Evolutionary conservation across 2,113 vertebrate genomes (phyloP), one percentile per base, ranked within the genome.

Genomic region (Periophthalmodon schlosseri): DNA sequence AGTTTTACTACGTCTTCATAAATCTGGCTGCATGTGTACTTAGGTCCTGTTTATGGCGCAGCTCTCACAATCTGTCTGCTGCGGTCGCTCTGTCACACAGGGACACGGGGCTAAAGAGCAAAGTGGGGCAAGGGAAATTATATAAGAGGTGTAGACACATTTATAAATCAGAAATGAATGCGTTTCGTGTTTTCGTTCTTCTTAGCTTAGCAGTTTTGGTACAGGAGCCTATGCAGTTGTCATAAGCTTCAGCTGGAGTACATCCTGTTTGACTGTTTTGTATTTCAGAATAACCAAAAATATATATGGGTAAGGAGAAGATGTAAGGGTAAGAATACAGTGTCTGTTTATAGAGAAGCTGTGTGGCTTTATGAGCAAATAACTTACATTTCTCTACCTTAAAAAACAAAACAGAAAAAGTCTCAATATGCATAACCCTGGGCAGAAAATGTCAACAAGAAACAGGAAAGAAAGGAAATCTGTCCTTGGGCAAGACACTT

Each of bases 1-100:
- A 79, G 69, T 76, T 75, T 79, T 60, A 81, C 72, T 72, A 74
- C 73, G 69, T 80, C 73, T 82, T 80, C 15, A 82, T 83, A 60
- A 18, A 83, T 80, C 70, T 72, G 56, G 72, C 70, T 39, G 63
- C 70, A 60, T 67, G 73, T 70, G 33, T 57, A 1, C 73, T 78
- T 76, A 76, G 77, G 77, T 65, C 5, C 0, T 81, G 69, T 73
- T 81, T 68, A 67, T 70, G 66, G 63, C 50, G 28, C 49, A 56
- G 36, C 69, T 72, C 57, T 16, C 69, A 50, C 64, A 76, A 74
- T 76, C 56, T 76, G 63, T 78, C 68, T 68, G 14, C 0, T 3
- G 44, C 49, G 67, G 16, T 24, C 54, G 46, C 61, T 68, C 65
- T 65, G 63, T 65, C 33, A 65, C 15, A 44, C 18, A n/a, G 20